A percentile compares a stretch with the other conserved stretches of the same genome.
Evolutionary conservation across 1,140 invertebrate species (phyloP).

Genomic region (Drosophila ironensis): DNA sequence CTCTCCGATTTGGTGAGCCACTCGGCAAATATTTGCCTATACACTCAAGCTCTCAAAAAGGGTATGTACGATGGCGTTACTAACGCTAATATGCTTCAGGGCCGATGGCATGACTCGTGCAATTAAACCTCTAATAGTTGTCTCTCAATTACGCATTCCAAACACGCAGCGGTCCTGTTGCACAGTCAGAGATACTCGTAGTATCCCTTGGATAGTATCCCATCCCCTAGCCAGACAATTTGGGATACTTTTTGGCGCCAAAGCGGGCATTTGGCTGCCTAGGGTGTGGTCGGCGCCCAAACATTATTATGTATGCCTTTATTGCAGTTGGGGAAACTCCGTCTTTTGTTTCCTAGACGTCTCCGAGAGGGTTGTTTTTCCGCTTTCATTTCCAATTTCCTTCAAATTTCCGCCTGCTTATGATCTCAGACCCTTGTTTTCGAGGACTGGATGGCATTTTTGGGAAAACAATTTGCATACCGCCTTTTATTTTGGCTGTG

Average conservation of each 20-base stretch:
- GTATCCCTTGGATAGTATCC: no score
- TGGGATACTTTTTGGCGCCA: slow-evolving; percentile 44
- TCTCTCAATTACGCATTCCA: slow-evolving; percentile 10
- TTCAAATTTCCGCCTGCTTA: no score
- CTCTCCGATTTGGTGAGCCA: slow-evolving; percentile 17
- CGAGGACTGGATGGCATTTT: background rate
- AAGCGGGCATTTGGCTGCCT: slow-evolving; percentile 16
- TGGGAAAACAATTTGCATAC: slow-evolving; percentile 45
- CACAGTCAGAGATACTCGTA: no score
- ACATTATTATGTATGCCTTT: no score
- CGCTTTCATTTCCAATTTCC: background rate
- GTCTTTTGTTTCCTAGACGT: slow-evolving; percentile 5
- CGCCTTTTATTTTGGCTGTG: slow-evolving; percentile 1
- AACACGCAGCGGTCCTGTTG: slow-evolving; percentile 59
- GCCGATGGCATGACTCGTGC: slow-evolving; percentile 16
- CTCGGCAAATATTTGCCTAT: slow-evolving; percentile 15
- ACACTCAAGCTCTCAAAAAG: background rate
- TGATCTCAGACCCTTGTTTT: slow-evolving; percentile 30
- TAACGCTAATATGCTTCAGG: background rate
- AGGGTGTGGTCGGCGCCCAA: slow-evolving; percentile 30
- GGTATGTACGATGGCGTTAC: background rate
- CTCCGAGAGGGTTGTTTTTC: slow-evolving; percentile 26
- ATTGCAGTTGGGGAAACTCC: slow-evolving; percentile 10
- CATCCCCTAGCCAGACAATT: no score
- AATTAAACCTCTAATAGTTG: slow-evolving; percentile 22